Evolutionary conservation across 1,140 invertebrate genomes (phyloP), one percentile per base, ranked within the genome.

Genomic region (Drosophila teissieri): DNA sequence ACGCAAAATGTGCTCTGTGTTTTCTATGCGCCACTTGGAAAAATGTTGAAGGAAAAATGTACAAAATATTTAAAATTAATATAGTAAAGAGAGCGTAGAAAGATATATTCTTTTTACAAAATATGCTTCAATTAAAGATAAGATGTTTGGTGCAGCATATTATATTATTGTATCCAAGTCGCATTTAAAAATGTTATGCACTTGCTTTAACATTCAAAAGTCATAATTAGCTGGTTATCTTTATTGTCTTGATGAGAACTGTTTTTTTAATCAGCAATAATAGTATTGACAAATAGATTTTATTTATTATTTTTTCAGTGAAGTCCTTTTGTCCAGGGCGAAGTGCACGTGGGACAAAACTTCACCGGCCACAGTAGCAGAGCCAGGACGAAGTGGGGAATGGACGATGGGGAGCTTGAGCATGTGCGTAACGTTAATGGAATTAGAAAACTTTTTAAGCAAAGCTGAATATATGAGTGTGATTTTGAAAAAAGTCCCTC

Each of bases 401-500:
- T 39, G 37, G 54, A 73, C 22, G 55, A 68, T 48, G 52, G 57
- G 67, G 46, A 53, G 54, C 31, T 48, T 45, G 60, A 78, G 83
- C 84, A 89, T 88, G 85, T 88, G 84, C 80, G 84, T 89, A 73
- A 80, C 84, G 80, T 89, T 88, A 88, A 88, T 88, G 84, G 84
- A 88, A 88, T 88, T 88, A 88, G 84, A 88, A 88, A 88, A 88
- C 68, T 88, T 88, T 88, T 89, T 77, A 83, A 77, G 84, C 83
- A 89, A 89, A 73, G 72, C 79, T 44, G 46, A 60, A 84, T 73
- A 76, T 73, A 65, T 81, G 70, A 51, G 75, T 77, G 80, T 80
- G 79, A 83, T 79, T 86, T 74, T 81, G 58, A 77, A 85, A 86
- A 81, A 78, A 81, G 42, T 78, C 61, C 17, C 53, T 36, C 27